Evolutionary conservation across 1,140 invertebrate species (phyloP), one percentile per base, ranked within the genome.

Genomic region (Pogonomyrmex barbatus): DNA sequence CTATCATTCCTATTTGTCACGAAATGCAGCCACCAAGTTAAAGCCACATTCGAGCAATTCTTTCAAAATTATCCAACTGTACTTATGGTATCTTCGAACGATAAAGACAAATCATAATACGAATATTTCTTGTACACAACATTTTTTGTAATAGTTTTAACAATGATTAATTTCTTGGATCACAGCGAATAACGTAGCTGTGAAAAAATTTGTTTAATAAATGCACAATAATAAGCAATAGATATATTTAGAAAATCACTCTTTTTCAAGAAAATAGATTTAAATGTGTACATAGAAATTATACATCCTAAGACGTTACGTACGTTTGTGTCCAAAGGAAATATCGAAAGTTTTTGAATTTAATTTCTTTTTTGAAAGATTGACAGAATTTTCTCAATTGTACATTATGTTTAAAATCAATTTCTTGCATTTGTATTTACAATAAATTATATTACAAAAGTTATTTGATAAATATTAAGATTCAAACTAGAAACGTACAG

Each of bases 371-470:
- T 24, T 36, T 9, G 24, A 56, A 70, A 70, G 4, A 58, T n/a
- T 9, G 12, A 30, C 56, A 70, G 4, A 81, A 68, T 24, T 47
- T 60, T 71, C 30, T 58, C 30, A 36, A 71, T 60, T 47, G 52
- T 60, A 58, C 10, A 39, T 30, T 24, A 71, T 33, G n/a, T 14
- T 65, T 81, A 45, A 81, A 70, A 58, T 56, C n/a, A 81, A 81
- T 56, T 71, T 71, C 36, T 33, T 82, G 67, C 30, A 36, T 58
- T 71, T 45, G 42, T 77, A 86, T 67, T 86, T 50, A 60, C 52
- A 85, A 42, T 81, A 68, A 87, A 87, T 79, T 82, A 86, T 83
- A 73, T 52, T 77, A 58, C 84, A 78, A 78, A 68, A 68, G 42
- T 54, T 71, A 39, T 24, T 60, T 62, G 56, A 47, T 70, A 33